These are phyloP conservation scores for Cacatua alba DNA, from an alignment of 2,113 vertebrate genomes.

Conservation along the genomic window DNA sequence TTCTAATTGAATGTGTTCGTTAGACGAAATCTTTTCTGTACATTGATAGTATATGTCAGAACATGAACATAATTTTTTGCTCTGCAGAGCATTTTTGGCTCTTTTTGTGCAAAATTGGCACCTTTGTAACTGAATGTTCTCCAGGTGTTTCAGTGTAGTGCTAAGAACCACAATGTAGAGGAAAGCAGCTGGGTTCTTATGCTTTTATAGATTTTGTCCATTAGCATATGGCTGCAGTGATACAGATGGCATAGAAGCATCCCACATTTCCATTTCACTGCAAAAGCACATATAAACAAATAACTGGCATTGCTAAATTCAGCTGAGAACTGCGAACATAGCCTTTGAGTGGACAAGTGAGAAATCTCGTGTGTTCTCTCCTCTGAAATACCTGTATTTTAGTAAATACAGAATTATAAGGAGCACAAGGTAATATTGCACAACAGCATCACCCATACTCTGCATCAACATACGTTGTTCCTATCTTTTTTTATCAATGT, in stretches of 20 bases:
- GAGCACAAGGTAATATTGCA: fast-evolving
- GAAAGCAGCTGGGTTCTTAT: background rate
- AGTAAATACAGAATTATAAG: background rate
- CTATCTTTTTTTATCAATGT: background rate
- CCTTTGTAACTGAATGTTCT: background rate
- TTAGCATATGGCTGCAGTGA: background rate
- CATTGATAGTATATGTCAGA: background rate
- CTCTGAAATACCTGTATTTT: background rate
- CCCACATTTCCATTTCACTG: background rate
- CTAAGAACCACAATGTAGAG: background rate
- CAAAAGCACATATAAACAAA: background rate
- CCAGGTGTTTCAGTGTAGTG: background rate
- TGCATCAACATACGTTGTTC: fast-evolving
- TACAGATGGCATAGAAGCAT: background rate
- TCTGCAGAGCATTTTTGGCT: background rate
- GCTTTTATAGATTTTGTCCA: background rate
- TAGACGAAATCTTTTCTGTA: background rate
- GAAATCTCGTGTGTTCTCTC: background rate
- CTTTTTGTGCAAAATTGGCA: background rate
- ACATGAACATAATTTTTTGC: background rate
- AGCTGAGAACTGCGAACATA: background rate
- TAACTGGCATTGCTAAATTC: background rate
- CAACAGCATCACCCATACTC: background rate
- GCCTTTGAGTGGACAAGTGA: background rate
- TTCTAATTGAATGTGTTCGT: background rate